Base-by-base conservation (phyloP, 2,113 vertebrate genomes). In the Rhinopithecus roxellana region DNA sequence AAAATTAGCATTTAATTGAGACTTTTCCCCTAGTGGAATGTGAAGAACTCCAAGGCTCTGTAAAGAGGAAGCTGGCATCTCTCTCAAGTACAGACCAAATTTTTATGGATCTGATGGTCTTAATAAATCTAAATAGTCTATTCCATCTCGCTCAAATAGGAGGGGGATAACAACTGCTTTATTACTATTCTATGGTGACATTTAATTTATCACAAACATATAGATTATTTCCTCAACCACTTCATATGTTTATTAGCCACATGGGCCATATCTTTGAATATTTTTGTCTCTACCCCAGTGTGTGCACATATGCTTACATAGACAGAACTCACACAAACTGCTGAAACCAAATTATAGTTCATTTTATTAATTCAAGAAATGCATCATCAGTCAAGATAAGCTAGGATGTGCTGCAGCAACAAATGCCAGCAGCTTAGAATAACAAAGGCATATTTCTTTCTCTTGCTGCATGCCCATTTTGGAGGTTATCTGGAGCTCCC, bases 1-100 rank as follows among this genome's bases (percentile, higher is more conserved):
- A 93, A 96, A 95, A 50, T 45, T 95, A 78, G 50, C 38, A 93
- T 81, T 96, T 74, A 90, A 64, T 13, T 69, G 85, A 89, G 59
- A 43, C 40, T 92, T 95, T 88, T 74, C 50, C 55, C 22, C 22
- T 59, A 61, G 25, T 57, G 59, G n/a, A n/a, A 69, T 38, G 74
- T 82, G 50, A 95, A 97, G 38, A 94, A 96, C 43, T 93, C 25
- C 8, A 95, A 96, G 55, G 61, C 14, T 74, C 32, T 74, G 4
- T 40, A 95, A 84, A 90, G 55, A 87, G 22, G 59, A 93, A 88
- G 16, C 77, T 79, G 20, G 22, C 43, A 40, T 45, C 16, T 64
- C 35, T 90, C 4, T 86, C 32, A 79, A 88, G 45, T 72, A 84
- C 27, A 80, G 35, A 57, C 38, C n/a, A 93, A 89, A 64, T 52